Conservation (phyloP, 1,140 invertebrate species). For the Temnothorax nylanderi region DNA sequence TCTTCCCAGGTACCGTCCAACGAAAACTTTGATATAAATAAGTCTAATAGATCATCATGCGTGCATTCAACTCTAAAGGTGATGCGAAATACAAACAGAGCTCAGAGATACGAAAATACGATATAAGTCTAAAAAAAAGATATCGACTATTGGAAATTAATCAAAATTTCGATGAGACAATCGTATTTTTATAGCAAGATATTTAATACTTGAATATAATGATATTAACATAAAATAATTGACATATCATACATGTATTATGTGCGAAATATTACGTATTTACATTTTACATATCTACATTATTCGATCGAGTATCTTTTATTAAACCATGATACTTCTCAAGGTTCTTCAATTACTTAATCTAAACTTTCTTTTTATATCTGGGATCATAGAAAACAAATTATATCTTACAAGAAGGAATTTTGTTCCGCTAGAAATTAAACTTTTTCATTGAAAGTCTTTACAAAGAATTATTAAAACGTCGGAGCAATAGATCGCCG, state of each 20-base stretch:
- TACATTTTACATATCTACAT: not conserved
- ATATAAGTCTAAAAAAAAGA: not conserved
- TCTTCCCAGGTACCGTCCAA: conserved; percentile 90
- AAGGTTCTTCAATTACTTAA: too few species aligned
- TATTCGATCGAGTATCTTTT: not conserved
- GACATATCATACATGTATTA: not conserved
- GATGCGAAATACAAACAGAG: too few species aligned
- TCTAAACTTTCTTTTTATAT: not conserved
- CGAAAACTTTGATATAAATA: not conserved
- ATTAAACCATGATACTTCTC: too few species aligned
- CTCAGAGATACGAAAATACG: not conserved
- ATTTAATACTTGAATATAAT: not conserved
- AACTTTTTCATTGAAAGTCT: not conserved
- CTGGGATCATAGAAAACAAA: not conserved
- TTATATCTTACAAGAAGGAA: not conserved
- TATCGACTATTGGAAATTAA: not conserved
- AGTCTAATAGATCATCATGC: not conserved
- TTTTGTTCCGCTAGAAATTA: not conserved
- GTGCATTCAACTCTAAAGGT: not conserved
- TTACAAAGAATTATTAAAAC: not conserved
- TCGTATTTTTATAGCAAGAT: not conserved
- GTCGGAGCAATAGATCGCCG: not conserved
- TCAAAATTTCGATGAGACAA: not conserved
- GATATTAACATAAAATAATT: not conserved
- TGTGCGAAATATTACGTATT: not conserved